Base-by-base conservation (phyloP, 2,113 vertebrate genomes). In the Danionella cerebrum region DNA sequence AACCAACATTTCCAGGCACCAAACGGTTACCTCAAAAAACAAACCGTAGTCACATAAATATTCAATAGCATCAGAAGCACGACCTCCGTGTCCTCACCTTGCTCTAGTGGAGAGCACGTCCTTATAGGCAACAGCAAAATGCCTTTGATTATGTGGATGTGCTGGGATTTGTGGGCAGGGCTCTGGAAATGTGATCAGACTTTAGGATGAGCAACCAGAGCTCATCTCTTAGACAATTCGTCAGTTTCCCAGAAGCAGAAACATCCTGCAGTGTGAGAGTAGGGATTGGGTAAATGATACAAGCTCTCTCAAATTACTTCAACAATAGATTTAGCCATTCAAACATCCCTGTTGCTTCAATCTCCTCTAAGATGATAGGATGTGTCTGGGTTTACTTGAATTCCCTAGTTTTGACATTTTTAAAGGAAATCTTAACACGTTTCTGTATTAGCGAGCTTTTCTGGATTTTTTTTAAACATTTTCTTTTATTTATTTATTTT, bases 131-230 rank as follows among this genome's bases (percentile, higher is more conserved):
- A 67, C 18, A 73, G 70, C 73, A 63, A 78, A 78, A 78, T 72
- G 73, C 53, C 67, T 78, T 73, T 76, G 76, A 76, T 76, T 78
- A 76, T 70, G 67, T 67, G 73, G 57, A 76, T 71, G 76, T 73
- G 70, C 62, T 64, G 64, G 73, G 70, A 76, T 69, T 73, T 47
- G 44, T 65, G 70, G 70, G 55, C 58, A 71, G 48, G 36, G 51
- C 63, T 65, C 59, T 53, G 58, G 19, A 33, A 71, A 73, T 73
- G 77, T 78, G 77, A 75, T 50, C 58, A 41, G 71, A 78, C 65
- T 78, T 78, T 31, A 44, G 66, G 67, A 76, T 71, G 67, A 73
- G 70, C 62, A 33, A 1, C 50, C 22, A 50, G 47, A 51, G 62
- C 33, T 41, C 39, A 65, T 54, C 68, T 41, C 70, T 45, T 35